Evolutionary conservation across 2,888 invertebrate species (phyloP).

Genomic region (Petrolisthes manimaculis): DNA sequence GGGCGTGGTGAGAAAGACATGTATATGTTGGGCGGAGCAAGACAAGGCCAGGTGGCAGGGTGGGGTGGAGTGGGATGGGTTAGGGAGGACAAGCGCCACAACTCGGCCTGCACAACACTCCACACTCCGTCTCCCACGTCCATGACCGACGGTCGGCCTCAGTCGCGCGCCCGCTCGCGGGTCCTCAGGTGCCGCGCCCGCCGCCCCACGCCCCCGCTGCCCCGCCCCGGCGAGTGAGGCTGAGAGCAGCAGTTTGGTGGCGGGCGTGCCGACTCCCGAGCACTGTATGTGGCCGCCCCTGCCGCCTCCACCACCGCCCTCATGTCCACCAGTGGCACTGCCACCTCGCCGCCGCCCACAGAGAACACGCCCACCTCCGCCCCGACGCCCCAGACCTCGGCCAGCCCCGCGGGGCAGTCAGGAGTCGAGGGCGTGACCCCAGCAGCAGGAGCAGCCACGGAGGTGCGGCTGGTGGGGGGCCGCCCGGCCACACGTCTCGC

Average conservation of each 20-base stretch:
- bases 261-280: constrained; percentile 5
- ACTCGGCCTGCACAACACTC: constrained; percentile 13
- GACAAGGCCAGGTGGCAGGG: no score
- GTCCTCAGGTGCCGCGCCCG: constrained; percentile 28
- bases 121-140: constrained; percentile 42
- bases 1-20: neutral
- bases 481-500: constrained; percentile 54
- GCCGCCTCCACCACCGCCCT: constrained; percentile 27
- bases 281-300: constrained; percentile 46
- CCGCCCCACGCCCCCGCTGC: constrained; percentile 15
- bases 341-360: constrained; percentile 32
- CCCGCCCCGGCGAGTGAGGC: constrained; percentile 18
- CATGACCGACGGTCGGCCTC: constrained; percentile 46
- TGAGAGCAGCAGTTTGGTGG: neutral
- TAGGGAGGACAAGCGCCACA: neutral
- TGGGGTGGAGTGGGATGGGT: neutral
- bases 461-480: constrained; percentile 58
- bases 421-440: constrained; percentile 41
- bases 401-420: constrained; percentile 4
- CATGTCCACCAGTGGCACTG: constrained; percentile 37
- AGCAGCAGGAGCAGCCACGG: constrained; percentile 46
- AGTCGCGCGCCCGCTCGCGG: constrained; percentile 44
- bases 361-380: constrained; percentile 31
- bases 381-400: constrained; percentile 11
- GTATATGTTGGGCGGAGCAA: neutral